Evolutionary conservation across 1,140 invertebrate genomes (phyloP), one percentile per base, ranked within the genome.

Genomic region (Vanessa atalanta): DNA sequence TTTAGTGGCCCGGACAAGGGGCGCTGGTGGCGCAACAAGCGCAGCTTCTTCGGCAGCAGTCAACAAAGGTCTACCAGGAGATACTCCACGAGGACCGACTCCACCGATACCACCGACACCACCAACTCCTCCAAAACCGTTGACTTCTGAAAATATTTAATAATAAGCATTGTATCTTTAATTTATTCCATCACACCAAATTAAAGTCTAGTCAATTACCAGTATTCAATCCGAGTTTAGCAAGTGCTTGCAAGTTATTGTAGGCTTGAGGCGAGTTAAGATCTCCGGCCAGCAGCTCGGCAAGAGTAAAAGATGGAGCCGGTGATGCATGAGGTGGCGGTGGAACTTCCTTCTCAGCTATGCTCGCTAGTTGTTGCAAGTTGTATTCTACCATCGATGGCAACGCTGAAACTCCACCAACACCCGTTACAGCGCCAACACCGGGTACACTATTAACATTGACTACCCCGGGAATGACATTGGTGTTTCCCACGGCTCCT

Each of bases 191-290:
- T 43, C 12, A 57, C 14, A 16, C 50, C 47, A 66, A 63, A 43
- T 43, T 9, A 70, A 48, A 65, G 47, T 50, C 37, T 48, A 65
- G 43, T 23, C 47, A 65, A 47, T 65, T 86, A 96, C 95, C 95
- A 91, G 95, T 95, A 88, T 95, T 95, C 55, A 96, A 93, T 81
- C 97, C 97, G 50, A 98, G 93, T 91, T 98, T 98, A 64, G 97
- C 97, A 67, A 98, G 94, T 16, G 97, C 97, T 86, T 98, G 97
- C 67, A 98, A 93, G 93, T 98, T 98, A 86, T 97, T 97, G 75
- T 97, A 95, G 50, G 97, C 95, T 88, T 97, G 96, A 85, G 95
- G 95, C 13, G 95, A 95, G 77, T 92, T 95, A 3, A 95, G 86
- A 85, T 97, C 96, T 43, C 96, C 96, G 70, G 95, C 94, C 47